These are phyloP conservation scores for Pluvialis apricaria DNA, from an alignment of 2,113 vertebrate genomes.

Conservation along the genomic window DNA sequence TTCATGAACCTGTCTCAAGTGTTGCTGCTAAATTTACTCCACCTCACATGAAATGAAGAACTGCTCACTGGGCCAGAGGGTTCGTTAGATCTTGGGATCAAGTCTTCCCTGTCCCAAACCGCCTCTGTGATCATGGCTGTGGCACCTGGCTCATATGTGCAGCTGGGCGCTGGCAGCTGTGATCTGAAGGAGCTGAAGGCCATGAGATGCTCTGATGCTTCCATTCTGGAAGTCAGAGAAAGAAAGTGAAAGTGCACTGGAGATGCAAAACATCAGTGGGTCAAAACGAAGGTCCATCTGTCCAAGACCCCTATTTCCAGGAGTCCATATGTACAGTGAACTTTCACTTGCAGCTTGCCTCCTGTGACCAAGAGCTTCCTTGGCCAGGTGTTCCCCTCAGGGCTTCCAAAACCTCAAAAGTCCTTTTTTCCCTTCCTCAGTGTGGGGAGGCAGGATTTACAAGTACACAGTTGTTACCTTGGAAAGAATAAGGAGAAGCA, in stretches of 20 bases:
- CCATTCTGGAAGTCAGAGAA: neutral
- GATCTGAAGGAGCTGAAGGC: neutral
- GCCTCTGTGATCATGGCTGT: rapidly evolving
- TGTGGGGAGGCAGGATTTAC: too few relatives aligned
- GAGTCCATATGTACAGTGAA: too few relatives aligned
- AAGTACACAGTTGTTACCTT: too few relatives aligned
- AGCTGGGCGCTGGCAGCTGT: neutral
- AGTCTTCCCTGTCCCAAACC: neutral
- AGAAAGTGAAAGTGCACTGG: neutral
- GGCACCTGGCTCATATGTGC: neutral
- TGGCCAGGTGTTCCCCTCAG: neutral
- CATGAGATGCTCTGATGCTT: neutral
- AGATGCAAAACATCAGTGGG: neutral
- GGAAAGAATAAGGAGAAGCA: too few relatives aligned
- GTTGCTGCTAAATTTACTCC: neutral
- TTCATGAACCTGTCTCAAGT: neutral
- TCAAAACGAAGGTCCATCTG: neutral
- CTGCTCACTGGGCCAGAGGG: neutral
- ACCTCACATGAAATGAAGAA: neutral
- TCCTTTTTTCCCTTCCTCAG: too few relatives aligned
- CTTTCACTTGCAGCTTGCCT: neutral
- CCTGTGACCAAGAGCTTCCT: neutral
- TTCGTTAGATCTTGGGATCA: neutral
- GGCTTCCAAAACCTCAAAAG: too few relatives aligned
- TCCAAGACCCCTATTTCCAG: neutral